A percentile compares a stretch with the other conserved stretches of the same genome.
Conservation (phyloP, 1,140 invertebrate species). For the Drosophila sproati region DNA sequence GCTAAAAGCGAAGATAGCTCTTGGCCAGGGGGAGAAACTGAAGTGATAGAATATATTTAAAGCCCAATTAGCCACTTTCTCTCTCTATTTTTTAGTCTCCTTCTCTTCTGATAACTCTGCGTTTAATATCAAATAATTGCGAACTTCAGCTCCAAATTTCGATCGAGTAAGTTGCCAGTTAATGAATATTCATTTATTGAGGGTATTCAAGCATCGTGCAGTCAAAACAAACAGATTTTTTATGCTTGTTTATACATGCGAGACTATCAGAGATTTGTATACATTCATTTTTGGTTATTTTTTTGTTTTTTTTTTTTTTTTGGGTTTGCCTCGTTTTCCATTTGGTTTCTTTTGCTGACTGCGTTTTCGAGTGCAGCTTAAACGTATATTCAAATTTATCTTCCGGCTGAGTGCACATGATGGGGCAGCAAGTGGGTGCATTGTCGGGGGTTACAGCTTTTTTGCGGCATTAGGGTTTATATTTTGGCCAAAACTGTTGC, state of each 20-base stretch:
- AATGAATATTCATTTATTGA: neutral
- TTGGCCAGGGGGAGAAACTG: too few species aligned
- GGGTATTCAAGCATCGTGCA: conserved; percentile 9
- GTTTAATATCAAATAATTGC: too few species aligned
- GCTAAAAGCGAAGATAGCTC: too few species aligned
- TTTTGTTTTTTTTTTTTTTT: neutral
- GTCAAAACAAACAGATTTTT: conserved; percentile 1
- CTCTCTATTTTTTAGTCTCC: too few species aligned
- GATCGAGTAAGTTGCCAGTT: too few species aligned
- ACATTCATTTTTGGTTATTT: neutral
- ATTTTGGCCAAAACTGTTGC: conserved; percentile 1
- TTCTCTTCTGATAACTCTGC: too few species aligned
- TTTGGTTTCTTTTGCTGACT: conserved; percentile 27
- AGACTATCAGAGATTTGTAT: conserved; percentile 23
- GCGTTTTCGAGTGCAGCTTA: conserved; percentile 69
- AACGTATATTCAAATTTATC: conserved; percentile 73
- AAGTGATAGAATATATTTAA: too few species aligned
- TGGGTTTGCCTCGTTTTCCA: conserved; percentile 29
- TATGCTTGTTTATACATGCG: conserved; percentile 23
- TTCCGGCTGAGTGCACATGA: conserved; percentile 64
- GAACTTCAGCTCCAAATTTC: too few species aligned
- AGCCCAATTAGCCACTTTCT: too few species aligned
- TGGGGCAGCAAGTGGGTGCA: conserved; percentile 4
- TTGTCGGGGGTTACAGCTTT: neutral
- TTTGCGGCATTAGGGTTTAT: conserved; percentile 24